Evolutionary conservation across 2,113 vertebrate species (phyloP), one percentile per base, ranked within the genome.

Genomic region (Balaenoptera acutorostrata): DNA sequence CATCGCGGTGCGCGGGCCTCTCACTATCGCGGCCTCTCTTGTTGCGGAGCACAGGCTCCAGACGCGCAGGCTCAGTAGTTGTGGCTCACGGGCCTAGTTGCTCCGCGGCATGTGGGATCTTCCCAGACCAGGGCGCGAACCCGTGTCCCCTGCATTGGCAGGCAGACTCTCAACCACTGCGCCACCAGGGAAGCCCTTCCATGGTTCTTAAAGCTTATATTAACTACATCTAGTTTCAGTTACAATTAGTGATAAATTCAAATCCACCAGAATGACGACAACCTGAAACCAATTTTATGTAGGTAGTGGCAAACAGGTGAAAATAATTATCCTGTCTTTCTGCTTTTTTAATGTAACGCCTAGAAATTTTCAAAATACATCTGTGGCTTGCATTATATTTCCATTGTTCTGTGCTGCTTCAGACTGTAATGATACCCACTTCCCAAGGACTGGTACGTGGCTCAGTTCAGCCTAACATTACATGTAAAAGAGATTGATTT

Each of bases 191-290:
- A n/a, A n/a, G n/a, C n/a, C n/a, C n/a, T 95, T 90, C 49, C 92
- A 33, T 82, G 36, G 92, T 89, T 89, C 59, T 72, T 95, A 68
- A 86, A 92, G 29, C 20, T 75, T 80, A 81, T 63, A 68, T 92
- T 97, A 92, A 90, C 49, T 93, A 88, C 31, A 83, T 90, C 86
- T 74, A 72, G 20, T 27, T 87, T 93, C 82, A 57, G 52, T 68
- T 86, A 78, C 6, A 96, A 81, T 92, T 89, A 77, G 44, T 93
- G 93, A 93, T 69, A 93, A 95, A 61, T 92, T 49, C 83, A 82
- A 77, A 23, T 61, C 46, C 46, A 84, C 71, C 69, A 36, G n/a
- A 81, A 81, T 39, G 15, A 72, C 36, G 25, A 63, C 27, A 84
- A 59, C 25, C 20, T 61, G 36, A 93, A 87, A 86, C 86, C 61